Percentiles rank a stretch among this genome's conserved stretches.
Conservation (phyloP, 2,888 invertebrate species). For the Epiblema foenella region DNA sequence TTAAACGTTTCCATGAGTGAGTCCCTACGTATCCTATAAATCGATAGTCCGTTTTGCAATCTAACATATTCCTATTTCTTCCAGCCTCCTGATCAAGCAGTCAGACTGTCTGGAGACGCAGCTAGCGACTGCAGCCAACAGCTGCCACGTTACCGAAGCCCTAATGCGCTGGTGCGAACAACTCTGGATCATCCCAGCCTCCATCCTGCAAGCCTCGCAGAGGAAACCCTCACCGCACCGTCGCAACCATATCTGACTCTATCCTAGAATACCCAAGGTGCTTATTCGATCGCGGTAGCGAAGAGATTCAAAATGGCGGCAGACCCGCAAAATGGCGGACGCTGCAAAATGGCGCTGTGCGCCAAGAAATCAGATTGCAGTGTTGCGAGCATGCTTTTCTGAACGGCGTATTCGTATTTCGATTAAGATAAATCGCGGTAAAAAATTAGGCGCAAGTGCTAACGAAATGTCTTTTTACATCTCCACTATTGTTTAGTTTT, state of each 20-base stretch:
- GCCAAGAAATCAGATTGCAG: background rate
- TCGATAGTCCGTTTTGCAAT: too few relatives aligned
- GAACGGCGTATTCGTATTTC: conserved; percentile 2
- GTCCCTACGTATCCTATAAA: too few relatives aligned
- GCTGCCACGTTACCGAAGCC: conserved; percentile 93
- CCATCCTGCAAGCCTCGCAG: conserved; percentile 86
- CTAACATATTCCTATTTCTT: background rate
- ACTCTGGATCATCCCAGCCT: conserved; percentile 92
- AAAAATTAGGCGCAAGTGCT: background rate
- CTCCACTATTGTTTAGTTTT: conserved; percentile 17
- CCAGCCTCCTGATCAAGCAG: conserved; percentile 86
- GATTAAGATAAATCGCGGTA: background rate
- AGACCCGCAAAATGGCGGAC: conserved; percentile 16
- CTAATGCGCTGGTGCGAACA: conserved; percentile 91
- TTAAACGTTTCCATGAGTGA: too few relatives aligned
- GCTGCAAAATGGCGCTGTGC: conserved; percentile 20
- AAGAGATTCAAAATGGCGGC: background rate
- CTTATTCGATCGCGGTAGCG: conserved; percentile 15
- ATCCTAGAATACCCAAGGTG: conserved; percentile 10
- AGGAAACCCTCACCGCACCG: conserved; percentile 70
- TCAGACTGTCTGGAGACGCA: conserved; percentile 88
- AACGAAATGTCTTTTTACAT: conserved; percentile 13
- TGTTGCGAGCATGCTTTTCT: conserved; percentile 13
- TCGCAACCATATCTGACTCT: conserved; percentile 58
- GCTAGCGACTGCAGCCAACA: conserved; percentile 93